Evolutionary conservation across 2,888 invertebrate genomes (phyloP).

Genomic region (Schrankia costaestrigalis): DNA sequence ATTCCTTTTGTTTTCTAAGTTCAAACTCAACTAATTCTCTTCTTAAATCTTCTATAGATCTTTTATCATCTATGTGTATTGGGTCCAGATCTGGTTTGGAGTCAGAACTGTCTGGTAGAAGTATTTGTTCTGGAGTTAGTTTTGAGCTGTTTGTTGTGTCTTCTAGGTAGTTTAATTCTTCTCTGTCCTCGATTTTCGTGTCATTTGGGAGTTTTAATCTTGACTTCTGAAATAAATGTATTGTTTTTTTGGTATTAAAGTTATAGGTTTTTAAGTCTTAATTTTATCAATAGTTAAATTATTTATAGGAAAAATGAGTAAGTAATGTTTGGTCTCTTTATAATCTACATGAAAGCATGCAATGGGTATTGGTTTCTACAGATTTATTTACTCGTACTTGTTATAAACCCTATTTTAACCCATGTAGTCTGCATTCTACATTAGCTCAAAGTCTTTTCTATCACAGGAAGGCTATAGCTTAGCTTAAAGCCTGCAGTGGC

Average conservation of each 20-base stretch:
- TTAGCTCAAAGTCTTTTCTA: no score
- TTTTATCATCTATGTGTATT: conserved; percentile 22
- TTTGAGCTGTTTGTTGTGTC: conserved; percentile 2
- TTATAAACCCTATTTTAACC: no score
- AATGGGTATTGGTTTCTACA: no score
- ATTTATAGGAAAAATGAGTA: neutral
- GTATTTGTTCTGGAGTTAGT: conserved; percentile 16
- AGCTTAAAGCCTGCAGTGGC: no score
- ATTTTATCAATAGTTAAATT: conserved; percentile 10
- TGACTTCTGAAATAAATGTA: no score
- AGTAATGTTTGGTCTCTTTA: no score
- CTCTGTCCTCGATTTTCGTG: conserved; percentile 21
- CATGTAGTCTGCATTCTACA: no score
- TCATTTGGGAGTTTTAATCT: no score
- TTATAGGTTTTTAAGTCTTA: neutral
- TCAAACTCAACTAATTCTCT: conserved; percentile 33
- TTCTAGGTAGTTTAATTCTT: conserved; percentile 1
- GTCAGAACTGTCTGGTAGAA: conserved; percentile 12
- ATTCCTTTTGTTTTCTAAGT: conserved; percentile 28
- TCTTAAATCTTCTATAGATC: conserved; percentile 20
- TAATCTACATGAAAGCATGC: no score
- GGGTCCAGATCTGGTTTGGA: conserved; percentile 24
- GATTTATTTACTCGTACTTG: no score
- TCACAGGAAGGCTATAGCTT: no score
- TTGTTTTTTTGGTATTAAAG: no score